Conservation (phyloP, 2,888 invertebrate species). For the Diarsia dahlii region DNA sequence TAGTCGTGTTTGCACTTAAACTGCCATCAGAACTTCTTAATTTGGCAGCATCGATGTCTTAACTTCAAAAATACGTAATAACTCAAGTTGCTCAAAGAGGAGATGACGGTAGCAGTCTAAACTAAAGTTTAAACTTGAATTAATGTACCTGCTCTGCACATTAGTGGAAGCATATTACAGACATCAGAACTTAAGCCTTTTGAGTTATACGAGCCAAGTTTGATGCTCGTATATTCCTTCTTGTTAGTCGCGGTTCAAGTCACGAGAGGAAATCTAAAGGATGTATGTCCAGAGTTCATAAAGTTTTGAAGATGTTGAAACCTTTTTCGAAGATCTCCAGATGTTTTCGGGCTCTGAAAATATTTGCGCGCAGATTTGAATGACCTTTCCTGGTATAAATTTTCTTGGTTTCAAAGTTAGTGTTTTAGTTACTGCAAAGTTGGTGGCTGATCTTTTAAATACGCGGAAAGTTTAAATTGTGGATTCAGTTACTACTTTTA, state of each 20-base stretch:
- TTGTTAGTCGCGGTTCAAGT: conserved; percentile 61
- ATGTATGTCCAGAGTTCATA: conserved; percentile 24
- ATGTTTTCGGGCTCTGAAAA: conserved; percentile 22
- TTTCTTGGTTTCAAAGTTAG: conserved; percentile 15
- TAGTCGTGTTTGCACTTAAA: neutral
- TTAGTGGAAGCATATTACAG: conserved; percentile 68
- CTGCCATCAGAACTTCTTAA: neutral
- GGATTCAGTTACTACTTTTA: neutral
- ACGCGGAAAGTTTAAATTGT: neutral
- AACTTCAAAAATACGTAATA: conserved; percentile 52
- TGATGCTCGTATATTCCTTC: conserved; percentile 74
- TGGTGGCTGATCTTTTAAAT: conserved; percentile 1
- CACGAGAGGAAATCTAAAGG: conserved; percentile 48
- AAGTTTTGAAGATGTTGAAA: conserved; percentile 43
- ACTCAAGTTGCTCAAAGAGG: conserved; percentile 36
- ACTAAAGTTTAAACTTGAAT: conserved; percentile 65
- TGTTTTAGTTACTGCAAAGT: conserved; percentile 22
- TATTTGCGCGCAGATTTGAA: conserved; percentile 24
- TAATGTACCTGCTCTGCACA: conserved; percentile 65
- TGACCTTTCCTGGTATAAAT: neutral
- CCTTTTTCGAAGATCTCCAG: conserved; percentile 26
- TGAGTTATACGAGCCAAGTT: conserved; percentile 81
- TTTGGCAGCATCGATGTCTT: conserved; percentile 30
- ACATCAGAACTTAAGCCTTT: conserved; percentile 78
- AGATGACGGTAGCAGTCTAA: conserved; percentile 34